Conservation (phyloP, 2,797 vertebrate species). For the Liparis tanakae region DNA sequence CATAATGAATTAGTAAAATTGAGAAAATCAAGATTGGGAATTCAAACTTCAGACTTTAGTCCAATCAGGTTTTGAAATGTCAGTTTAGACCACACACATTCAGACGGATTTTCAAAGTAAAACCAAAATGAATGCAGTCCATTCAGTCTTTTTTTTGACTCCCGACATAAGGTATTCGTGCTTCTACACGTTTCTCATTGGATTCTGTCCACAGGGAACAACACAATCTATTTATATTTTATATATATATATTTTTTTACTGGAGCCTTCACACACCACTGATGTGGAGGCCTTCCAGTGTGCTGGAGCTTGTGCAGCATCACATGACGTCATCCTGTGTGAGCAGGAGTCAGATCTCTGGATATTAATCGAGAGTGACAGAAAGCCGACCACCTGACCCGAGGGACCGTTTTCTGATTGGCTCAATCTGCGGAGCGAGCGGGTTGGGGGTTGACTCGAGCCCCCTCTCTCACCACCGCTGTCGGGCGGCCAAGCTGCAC, state of each 20-base stretch:
- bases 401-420: slow-evolving; percentile 65
- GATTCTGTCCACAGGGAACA: slow-evolving; percentile 6
- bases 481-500: slow-evolving; percentile 31
- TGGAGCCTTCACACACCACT: slow-evolving; percentile 10
- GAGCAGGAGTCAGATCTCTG: slow-evolving; percentile 41
- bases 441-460: slow-evolving; percentile 13
- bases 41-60: background rate
- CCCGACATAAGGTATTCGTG: background rate
- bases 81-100: background rate
- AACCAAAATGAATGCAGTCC: background rate
- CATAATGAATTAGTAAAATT: background rate
- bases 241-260: background rate
- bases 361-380: slow-evolving; percentile 67
- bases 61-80: background rate
- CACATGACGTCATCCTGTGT: slow-evolving; percentile 25
- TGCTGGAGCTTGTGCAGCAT: slow-evolving; percentile 4
- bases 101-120: background rate
- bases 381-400: slow-evolving; percentile 65
- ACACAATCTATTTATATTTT: background rate
- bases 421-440: slow-evolving; percentile 33
- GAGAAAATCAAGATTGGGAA: background rate
- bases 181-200: background rate
- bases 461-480: slow-evolving; percentile 50
- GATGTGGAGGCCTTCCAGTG: slow-evolving; percentile 10
- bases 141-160: background rate